Evolutionary conservation across 2,797 vertebrate species (phyloP).

Genomic region (Tiaroga cobitis): DNA sequence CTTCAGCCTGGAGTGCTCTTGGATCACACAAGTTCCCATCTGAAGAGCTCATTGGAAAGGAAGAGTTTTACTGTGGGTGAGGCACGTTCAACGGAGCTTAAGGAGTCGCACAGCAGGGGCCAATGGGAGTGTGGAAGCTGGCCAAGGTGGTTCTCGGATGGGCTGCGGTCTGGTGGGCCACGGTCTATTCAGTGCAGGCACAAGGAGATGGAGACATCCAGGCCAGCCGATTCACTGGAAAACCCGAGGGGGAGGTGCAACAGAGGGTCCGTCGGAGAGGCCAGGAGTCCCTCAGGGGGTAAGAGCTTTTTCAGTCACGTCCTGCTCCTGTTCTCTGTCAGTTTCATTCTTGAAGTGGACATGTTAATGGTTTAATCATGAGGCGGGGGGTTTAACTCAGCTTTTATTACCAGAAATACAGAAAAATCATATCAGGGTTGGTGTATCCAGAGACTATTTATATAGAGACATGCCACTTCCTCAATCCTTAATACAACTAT

Average conservation of each 20-base stretch:
- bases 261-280: conserved; percentile 88
- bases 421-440: neutral
- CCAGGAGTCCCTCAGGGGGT: conserved; percentile 91
- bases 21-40: conserved; percentile 50
- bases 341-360: conserved; percentile 2
- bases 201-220: conserved; percentile 79
- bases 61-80: conserved; percentile 40
- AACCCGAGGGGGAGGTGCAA: conserved; percentile 79
- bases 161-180: conserved; percentile 66
- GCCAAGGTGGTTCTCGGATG: conserved; percentile 83
- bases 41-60: conserved; percentile 40
- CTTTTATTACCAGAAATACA: conserved; percentile 28
- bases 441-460: too few species aligned
- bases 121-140: conserved; percentile 81
- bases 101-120: conserved; percentile 64
- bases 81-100: conserved; percentile 12
- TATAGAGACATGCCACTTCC: too few species aligned
- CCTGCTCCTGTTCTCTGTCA: conserved; percentile 28
- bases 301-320: conserved; percentile 59
- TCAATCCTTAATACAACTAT: too few species aligned
- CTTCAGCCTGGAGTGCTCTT: conserved; percentile 68
- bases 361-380: neutral
- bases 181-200: conserved; percentile 65
- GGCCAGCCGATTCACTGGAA: conserved; percentile 77
- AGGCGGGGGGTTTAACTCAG: neutral